Evolutionary conservation across 2,888 invertebrate species (phyloP).

Genomic region (Mylabris sibirica): DNA sequence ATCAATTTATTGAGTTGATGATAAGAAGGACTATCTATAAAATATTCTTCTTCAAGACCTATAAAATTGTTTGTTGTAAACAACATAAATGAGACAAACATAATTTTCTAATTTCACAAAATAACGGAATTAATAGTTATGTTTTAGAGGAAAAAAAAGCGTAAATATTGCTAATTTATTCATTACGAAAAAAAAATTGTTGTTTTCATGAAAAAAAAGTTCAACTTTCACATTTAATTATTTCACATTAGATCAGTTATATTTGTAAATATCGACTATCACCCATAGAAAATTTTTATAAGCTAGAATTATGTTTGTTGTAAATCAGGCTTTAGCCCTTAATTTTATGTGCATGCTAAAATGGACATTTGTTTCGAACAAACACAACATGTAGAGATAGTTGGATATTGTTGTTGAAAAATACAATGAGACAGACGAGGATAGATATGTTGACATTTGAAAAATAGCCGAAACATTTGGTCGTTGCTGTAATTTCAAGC

Average conservation of each 20-base stretch:
- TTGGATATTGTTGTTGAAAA: too few species aligned
- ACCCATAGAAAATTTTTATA: too few species aligned
- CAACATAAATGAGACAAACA: conserved; percentile 8
- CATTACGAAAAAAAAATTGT: neutral
- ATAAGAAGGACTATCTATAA: neutral
- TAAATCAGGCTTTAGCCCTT: conserved; percentile 25
- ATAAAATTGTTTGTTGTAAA: conserved; percentile 11
- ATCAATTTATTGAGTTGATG: neutral
- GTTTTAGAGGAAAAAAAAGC: neutral
- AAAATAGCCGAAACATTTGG: conserved; percentile 35
- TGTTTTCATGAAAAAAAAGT: neutral
- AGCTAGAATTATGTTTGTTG: conserved; percentile 1
- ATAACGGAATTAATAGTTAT: conserved; percentile 7
- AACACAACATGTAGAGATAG: conserved; percentile 11
- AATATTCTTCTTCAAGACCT: neutral
- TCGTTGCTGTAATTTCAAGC: conserved; percentile 27
- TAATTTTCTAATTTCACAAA: neutral
- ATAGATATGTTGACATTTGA: conserved; percentile 34
- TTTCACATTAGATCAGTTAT: too few species aligned
- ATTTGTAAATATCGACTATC: neutral
- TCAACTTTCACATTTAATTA: conserved; percentile 6
- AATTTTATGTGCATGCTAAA: conserved; percentile 35
- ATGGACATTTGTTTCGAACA: conserved; percentile 35
- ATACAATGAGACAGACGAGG: conserved; percentile 18
- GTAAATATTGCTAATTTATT: conserved; percentile 7